Conservation (phyloP, 2,113 vertebrate genomes). For the Rousettus leschenaultii region DNA sequence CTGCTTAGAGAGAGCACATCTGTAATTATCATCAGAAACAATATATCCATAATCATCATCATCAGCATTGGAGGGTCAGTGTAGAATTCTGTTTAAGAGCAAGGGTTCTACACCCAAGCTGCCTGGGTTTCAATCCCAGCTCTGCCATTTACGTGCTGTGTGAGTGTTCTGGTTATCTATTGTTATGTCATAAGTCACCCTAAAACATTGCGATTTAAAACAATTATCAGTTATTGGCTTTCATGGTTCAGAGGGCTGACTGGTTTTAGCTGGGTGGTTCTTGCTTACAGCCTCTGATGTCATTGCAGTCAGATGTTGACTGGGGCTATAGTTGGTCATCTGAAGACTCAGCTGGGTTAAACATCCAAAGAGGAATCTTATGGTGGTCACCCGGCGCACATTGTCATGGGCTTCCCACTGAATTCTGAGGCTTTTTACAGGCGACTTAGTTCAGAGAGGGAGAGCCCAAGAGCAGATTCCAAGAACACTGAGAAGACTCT, state of each 20-base stretch:
- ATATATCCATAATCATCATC: not conserved
- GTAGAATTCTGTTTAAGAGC: not conserved
- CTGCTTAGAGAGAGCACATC: not conserved
- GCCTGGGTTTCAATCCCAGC: not conserved
- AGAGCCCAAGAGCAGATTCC: not conserved
- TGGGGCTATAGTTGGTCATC: not conserved
- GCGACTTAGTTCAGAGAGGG: not conserved
- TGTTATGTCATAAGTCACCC: not conserved
- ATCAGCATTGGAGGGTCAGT: not conserved
- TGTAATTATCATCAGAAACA: not conserved
- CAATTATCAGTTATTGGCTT: not conserved
- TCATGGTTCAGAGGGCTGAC: not conserved
- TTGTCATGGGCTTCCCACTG: not conserved
- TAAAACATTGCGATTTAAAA: not conserved
- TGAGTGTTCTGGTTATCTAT: not conserved
- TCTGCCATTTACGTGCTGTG: not conserved
- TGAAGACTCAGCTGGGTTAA: not conserved
- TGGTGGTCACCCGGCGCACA: not conserved
- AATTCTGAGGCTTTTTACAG: not conserved
- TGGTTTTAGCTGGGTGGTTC: not conserved
- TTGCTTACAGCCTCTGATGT: not conserved
- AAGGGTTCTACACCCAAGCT: not conserved
- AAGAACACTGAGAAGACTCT: not conserved
- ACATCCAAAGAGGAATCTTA: not conserved
- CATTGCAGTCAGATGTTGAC: not conserved